phyloP scores from a whole-genome alignment of 2,113 vertebrate genomes.

The Anhinga anhinga region DNA sequence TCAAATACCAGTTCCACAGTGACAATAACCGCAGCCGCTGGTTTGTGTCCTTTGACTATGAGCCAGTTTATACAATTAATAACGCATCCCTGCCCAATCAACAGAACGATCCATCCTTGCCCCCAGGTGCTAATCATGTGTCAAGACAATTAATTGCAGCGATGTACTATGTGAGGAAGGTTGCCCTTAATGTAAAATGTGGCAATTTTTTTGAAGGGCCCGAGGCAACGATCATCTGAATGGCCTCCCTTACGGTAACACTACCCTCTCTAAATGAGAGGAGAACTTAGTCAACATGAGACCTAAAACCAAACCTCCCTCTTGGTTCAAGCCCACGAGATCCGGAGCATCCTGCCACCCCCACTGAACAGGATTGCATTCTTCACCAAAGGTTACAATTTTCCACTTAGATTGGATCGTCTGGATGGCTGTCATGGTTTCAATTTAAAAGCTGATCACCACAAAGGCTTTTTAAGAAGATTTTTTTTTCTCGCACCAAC shows the following conservation, averaged over 20 bases:
- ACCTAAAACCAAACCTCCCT: not conserved
- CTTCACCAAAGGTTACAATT: conserved; percentile 3
- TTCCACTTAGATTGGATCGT: not conserved
- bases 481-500: not conserved
- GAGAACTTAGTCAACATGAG: not conserved
- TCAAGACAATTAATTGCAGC: conserved; percentile 53
- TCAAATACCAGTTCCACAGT: not conserved
- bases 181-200: conserved; percentile 6
- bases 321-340: not conserved
- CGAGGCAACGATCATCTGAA: not conserved
- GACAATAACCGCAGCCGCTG: not conserved
- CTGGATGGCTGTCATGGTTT: not conserved
- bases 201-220: not conserved
- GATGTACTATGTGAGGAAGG: not conserved
- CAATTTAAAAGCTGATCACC: not conserved
- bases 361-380: not conserved
- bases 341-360: not conserved
- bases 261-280: not conserved
- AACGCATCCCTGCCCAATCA: conserved; percentile 27
- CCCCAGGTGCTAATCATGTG: conserved; percentile 53
- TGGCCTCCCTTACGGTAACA: not conserved
- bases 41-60: conserved; percentile 37
- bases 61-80: conserved; percentile 51
- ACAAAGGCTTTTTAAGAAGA: not conserved
- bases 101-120: conserved; percentile 31